Conservation (phyloP, 2,888 invertebrate genomes). For the Hesperia comma region DNA sequence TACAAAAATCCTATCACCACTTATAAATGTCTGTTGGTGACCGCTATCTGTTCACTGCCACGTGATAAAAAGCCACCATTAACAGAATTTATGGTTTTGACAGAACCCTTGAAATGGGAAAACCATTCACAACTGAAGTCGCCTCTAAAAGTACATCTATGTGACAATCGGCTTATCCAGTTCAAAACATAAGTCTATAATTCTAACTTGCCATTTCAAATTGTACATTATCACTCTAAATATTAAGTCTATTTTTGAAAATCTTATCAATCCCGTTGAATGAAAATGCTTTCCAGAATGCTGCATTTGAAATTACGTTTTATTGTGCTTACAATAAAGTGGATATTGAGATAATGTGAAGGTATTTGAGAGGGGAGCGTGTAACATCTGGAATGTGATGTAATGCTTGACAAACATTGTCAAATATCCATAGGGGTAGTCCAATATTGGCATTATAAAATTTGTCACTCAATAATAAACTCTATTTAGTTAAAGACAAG, state of each 20-base stretch:
- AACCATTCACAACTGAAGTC: constrained; percentile 24
- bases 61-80: background rate
- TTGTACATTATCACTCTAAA: background rate
- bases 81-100: background rate
- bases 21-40: background rate
- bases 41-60: background rate
- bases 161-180: constrained; percentile 67
- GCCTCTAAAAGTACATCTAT: constrained; percentile 48
- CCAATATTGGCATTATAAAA: constrained; percentile 40
- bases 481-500: constrained; percentile 16
- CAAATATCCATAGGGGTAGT: constrained; percentile 49
- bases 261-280: background rate
- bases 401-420: constrained; percentile 66
- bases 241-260: background rate
- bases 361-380: background rate
- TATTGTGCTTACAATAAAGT: constrained; percentile 8
- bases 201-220: constrained; percentile 42
- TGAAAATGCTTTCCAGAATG: background rate
- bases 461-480: constrained; percentile 26
- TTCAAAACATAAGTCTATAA: constrained; percentile 62
- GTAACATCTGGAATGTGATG: constrained; percentile 65
- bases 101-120: constrained; percentile 23
- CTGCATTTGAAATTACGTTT: constrained; percentile 3
- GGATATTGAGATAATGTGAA: background rate
- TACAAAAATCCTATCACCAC: no score